Evolutionary conservation across 2,113 vertebrate genomes (phyloP), one percentile per base, ranked within the genome.

Genomic region (Spea multiplicata): DNA sequence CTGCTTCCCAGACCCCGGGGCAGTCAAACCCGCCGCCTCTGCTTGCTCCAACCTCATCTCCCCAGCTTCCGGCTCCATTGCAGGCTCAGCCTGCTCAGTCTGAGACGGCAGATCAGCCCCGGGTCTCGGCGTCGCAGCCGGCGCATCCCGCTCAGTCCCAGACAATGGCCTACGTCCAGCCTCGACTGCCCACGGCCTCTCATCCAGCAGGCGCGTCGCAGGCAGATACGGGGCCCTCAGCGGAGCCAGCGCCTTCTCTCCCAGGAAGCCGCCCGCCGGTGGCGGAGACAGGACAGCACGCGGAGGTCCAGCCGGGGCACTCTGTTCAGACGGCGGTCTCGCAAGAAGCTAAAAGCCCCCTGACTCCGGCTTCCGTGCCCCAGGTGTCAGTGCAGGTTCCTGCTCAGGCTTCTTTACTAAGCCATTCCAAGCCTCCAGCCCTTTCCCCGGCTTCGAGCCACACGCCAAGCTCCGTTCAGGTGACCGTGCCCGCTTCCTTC

Each of bases 401-500:
- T 9, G 2, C 16, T 5, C 88, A 78, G 9, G 45, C 78, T 2
- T 81, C 74, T 66, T 47, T 69, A 14, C 86, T 84, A 12, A 88
- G 84, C 46, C 91, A 86, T 73, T 74, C 84, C 14, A 89, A 83
- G 83, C 76, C 89, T 66, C 71, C 78, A 47, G 3, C 87, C 62
- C 85, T 86, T 83, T 89, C 91, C 78, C 92, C 93, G 13, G 75
- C 90, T 80, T 91, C 90, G 82, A 85, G 87, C 82, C 89, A 91
- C 75, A 88, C 88, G 82, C 90, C 71, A 55, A 88, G 86, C 0
- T 90, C 89, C 76, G 66, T 87, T 75, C 88, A 86, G 67, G 74
- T 88, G 86, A 85, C 88, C 10, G 84, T 83, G 84, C 93, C 83
- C 57, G 81, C 90, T 80, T 90, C 93, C 82, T 86, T 91, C 49